Base-by-base conservation (phyloP, 2,113 vertebrate genomes). In the Thalassoma bifasciatum region DNA sequence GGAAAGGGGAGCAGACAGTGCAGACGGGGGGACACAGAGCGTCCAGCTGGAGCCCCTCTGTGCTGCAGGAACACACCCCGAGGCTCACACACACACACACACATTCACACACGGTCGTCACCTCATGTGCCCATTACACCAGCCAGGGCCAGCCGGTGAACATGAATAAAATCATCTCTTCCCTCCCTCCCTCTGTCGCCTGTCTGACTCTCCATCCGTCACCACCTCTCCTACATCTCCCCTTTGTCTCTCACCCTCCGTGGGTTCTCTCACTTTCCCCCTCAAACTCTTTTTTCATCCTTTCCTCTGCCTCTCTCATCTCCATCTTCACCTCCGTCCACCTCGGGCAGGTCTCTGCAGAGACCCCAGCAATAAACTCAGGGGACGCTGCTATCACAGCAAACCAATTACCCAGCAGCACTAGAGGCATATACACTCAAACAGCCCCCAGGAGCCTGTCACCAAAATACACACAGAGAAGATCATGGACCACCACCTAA, bases 21-120 rank as follows among this genome's bases (percentile, higher is more conserved):
- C 26, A 67, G 47, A 26, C 49, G 37, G 72, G 58, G 62, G 60
- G 49, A 46, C 54, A 81, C 75, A 66, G 16, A 79, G 67, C 49
- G 65, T 89, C 79, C 83, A 88, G 83, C 86, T 88, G 79, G 83
- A 86, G 78, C 37, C 81, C 67, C 88, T 82, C 60, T 86, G 77
- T 68, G 78, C 56, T 83, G 71, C 40, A 79, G 72, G 71, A 86
- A 72, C 49, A 86, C 70, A 81, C 63, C 77, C 83, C 8, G 21
- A 63, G 75, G 81, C 75, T 34, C 14, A 1, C n/a, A 8, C 61
- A 46, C 30, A 30, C 30, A 30, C 30, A 30, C 66, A 66, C 75
- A 73, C 67, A 75, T 44, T 60, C 53, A 73, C 75, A 63, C 67
- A 72, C 40, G 23, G 36, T 13, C 30, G 9, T 56, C 66, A 77